Evolutionary conservation across 2,113 vertebrate species (phyloP), one percentile per base, ranked within the genome.

Genomic region (Nematolebias whitei): DNA sequence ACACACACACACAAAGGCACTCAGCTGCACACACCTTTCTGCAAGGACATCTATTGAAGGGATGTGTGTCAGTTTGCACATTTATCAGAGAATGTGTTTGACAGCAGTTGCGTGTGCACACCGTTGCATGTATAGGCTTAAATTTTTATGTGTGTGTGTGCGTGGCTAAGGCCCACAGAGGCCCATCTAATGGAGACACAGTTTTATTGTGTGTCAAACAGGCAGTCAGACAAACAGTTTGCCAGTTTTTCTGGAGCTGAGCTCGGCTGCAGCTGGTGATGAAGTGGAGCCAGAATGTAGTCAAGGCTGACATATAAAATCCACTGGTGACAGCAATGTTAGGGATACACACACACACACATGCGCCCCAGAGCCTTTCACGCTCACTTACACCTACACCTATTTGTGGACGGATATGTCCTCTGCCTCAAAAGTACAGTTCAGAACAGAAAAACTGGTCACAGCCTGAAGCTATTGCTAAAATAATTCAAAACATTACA

Each of bases 221-320:
- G 82, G 80, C 84, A 79, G 84, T 65, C 82, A 88, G 80, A 90
- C 80, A 87, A 87, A 87, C 83, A 83, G 77, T 90, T 88, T 90
- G 85, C 80, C 84, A 86, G 85, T 72, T 85, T 84, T 79, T 85
- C 83, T 89, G 85, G 87, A 89, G 82, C 79, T 81, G 85, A 88
- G 87, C 88, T 88, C 81, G 77, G 85, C 84, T 91, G 87, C 88
- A 89, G 89, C 86, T 83, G 84, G 80, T 92, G 89, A 90, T 90
- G 85, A 89, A 92, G 87, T 85, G 85, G 79, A 89, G 89, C 85
- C 87, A 90, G 88, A 77, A 55, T 70, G 76, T 88, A 79, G 90
- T 91, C 88, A 90, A 88, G 85, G 85, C 89, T 91, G 89, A 89
- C 89, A 88, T 87, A 89, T 85, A 87, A 78, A 82, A 86, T 92